Conservation (phyloP, 2,888 invertebrate genomes). For the Griposia aprilina region DNA sequence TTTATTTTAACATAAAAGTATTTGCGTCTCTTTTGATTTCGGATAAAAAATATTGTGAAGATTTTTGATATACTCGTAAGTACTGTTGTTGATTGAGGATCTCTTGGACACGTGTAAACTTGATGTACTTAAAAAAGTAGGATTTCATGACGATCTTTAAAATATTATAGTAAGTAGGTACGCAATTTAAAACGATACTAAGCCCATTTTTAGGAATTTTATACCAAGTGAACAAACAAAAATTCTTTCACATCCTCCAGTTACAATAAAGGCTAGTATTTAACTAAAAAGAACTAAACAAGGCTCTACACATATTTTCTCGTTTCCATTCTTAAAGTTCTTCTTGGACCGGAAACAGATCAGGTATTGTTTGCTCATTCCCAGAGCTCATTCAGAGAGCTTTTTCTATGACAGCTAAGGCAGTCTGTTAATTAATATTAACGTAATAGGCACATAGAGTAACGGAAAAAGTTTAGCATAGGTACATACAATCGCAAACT, state of each 20-base stretch:
- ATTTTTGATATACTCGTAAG: slow-evolving; percentile 15
- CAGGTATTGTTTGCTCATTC: slow-evolving; percentile 28
- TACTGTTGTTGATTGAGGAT: slow-evolving; percentile 33
- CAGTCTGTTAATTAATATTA: not conserved
- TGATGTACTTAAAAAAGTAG: not conserved
- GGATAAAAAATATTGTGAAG: not conserved
- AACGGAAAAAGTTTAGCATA: not conserved
- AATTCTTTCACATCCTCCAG: not conserved
- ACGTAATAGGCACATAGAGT: not conserved
- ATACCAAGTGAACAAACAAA: not conserved
- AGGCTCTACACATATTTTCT: slow-evolving; percentile 39
- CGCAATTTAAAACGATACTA: not conserved
- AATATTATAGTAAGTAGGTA: not conserved
- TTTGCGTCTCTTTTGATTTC: slow-evolving; percentile 25
- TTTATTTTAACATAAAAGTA: slow-evolving; percentile 18
- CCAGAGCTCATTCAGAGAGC: not conserved
- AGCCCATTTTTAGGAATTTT: not conserved
- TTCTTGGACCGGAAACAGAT: slow-evolving; percentile 39
- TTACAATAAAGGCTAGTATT: not conserved
- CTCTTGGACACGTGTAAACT: not conserved
- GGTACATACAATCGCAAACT: not conserved
- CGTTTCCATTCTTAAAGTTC: slow-evolving; percentile 34
- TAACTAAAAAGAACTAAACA: slow-evolving; percentile 16
- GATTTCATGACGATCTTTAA: not conserved
- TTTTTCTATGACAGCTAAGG: not conserved